phyloP scores from a whole-genome alignment of 2,888 invertebrate species.

The Shargacucullia verbasci region DNA sequence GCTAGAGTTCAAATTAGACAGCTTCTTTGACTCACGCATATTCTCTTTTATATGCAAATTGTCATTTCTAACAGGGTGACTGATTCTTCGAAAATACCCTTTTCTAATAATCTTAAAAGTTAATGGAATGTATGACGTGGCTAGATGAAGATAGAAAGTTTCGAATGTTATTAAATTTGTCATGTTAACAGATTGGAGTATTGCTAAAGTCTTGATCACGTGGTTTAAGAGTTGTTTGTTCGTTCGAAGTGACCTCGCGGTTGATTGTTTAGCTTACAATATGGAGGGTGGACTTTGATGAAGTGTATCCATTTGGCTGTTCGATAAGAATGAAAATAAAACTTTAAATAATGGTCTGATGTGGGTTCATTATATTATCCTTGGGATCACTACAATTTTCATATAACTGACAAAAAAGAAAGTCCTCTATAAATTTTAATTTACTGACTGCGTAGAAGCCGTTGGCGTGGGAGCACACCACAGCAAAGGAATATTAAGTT shows the following conservation, averaged over 20 bases:
- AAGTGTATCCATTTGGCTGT: no score
- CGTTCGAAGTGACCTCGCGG: conserved; percentile 47
- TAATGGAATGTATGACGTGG: conserved; percentile 3
- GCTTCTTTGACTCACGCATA: conserved; percentile 46
- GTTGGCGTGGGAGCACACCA: no score
- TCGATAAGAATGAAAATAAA: no score
- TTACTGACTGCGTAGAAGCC: no score
- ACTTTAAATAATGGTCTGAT: conserved; percentile 24
- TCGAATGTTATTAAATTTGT: no score
- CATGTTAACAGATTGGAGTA: not conserved
- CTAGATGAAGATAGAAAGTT: not conserved
- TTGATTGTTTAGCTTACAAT: no score
- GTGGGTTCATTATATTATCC: conserved; percentile 9
- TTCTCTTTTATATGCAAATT: conserved; percentile 41
- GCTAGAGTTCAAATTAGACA: conserved; percentile 49
- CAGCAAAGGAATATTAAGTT: no score
- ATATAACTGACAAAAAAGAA: not conserved
- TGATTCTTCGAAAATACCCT: conserved; percentile 32
- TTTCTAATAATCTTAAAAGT: conserved; percentile 27
- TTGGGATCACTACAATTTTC: not conserved
- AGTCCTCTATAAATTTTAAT: no score
- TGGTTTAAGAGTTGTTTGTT: conserved; percentile 29
- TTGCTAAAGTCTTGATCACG: conserved; percentile 11
- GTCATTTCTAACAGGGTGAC: conserved; percentile 39
- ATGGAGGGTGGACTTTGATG: no score